Percentiles rank a stretch among this genome's conserved stretches.
These are phyloP conservation scores for Synergus laeviventris DNA, from an alignment of 2,888 invertebrate species.

Conservation along the genomic window DNA sequence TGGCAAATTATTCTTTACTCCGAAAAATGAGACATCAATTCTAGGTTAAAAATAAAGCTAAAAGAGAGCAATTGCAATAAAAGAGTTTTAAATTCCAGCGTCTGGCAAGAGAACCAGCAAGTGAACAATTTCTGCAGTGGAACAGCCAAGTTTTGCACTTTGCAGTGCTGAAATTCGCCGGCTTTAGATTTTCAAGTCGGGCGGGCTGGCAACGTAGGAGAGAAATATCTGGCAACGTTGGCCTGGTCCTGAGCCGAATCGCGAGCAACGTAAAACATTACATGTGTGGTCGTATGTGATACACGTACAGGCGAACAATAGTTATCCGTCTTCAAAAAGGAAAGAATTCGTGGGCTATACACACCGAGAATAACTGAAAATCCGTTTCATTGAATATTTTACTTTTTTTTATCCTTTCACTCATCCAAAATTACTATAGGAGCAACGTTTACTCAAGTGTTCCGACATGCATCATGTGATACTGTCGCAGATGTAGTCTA, in stretches of 20 bases:
- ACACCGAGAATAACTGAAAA: neutral
- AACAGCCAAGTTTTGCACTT: slow-evolving; percentile 26
- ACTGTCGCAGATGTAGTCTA: too few species aligned
- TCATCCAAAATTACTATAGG: neutral
- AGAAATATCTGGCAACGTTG: slow-evolving; percentile 36
- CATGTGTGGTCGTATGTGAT: neutral
- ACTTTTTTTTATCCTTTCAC: neutral
- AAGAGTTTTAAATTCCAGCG: slow-evolving; percentile 10
- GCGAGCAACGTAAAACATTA: neutral
- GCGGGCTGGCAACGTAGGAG: neutral
- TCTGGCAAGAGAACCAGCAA: slow-evolving; percentile 2
- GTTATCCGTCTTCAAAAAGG: slow-evolving; percentile 12
- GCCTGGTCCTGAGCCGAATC: slow-evolving; percentile 26
- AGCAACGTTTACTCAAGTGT: neutral
- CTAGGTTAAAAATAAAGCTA: neutral
- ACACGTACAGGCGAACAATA: neutral
- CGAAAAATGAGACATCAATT: neutral
- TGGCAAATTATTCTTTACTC: neutral
- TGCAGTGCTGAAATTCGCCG: neutral
- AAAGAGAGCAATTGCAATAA: slow-evolving; percentile 14
- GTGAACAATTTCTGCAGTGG: slow-evolving; percentile 17
- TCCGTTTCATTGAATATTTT: slow-evolving; percentile 23
- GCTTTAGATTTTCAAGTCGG: slow-evolving; percentile 23
- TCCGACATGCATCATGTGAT: neutral
- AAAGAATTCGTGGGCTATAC: slow-evolving; percentile 19